Evolutionary conservation across 1,140 invertebrate genomes (phyloP).

Genomic region (Halesus radiatus): DNA sequence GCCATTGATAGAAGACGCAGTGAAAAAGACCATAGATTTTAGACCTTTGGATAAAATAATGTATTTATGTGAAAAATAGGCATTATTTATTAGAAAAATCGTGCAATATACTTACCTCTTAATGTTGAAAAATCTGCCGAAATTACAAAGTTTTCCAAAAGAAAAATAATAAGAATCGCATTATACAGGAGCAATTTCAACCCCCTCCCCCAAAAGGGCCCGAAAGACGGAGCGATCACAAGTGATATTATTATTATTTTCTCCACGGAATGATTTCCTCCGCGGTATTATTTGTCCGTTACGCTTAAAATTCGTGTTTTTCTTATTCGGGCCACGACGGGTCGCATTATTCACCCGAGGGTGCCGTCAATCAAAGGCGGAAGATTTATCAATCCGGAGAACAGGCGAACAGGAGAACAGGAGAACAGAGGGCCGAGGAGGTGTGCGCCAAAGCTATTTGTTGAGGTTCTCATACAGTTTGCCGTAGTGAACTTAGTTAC

Average conservation of each 20-base stretch:
- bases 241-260: too few species aligned
- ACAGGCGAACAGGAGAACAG: not conserved
- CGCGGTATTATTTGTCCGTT: conserved; percentile 30
- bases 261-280: not conserved
- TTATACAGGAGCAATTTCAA: not conserved
- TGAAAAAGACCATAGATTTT: too few species aligned
- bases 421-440: not conserved
- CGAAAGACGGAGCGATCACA: too few species aligned
- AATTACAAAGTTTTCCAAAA: not conserved
- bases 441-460: not conserved
- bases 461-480: not conserved
- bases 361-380: conserved; percentile 30
- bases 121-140: not conserved
- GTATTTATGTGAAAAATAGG: too few species aligned
- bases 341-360: conserved; percentile 18
- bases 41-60: too few species aligned
- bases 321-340: conserved; percentile 23
- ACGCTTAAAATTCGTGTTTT: conserved; percentile 30
- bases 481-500: not conserved
- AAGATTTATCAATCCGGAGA: conserved; percentile 22
- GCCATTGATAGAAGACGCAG: too few species aligned
- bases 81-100: not conserved
- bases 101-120: too few species aligned
- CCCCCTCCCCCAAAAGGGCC: too few species aligned
- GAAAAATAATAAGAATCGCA: conserved; percentile 3